These are phyloP conservation scores for Malacoctenus gilli DNA, from an alignment of 2,797 vertebrate genomes.

Conservation along the genomic window DNA sequence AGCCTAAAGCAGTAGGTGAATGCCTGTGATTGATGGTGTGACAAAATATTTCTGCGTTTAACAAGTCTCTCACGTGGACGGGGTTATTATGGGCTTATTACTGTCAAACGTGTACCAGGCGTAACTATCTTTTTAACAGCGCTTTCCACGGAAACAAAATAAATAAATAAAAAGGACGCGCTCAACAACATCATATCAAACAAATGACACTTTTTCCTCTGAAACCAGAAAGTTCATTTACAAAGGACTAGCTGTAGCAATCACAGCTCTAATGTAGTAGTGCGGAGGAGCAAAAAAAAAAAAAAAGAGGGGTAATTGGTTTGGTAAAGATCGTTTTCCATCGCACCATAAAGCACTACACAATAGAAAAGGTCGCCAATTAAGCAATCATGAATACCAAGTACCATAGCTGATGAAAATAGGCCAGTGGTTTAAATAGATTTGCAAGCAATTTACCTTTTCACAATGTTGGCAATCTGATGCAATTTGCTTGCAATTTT, in stretches of 20 bases:
- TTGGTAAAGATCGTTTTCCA: constrained; percentile 99
- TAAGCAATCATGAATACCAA: constrained; percentile 99
- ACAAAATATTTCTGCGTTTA: constrained; percentile 97
- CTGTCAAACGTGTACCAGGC: constrained; percentile 83
- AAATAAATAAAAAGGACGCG: constrained; percentile 64
- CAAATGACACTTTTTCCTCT: constrained; percentile 98
- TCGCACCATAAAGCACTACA: constrained; percentile 99
- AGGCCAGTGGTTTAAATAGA: constrained; percentile 99
- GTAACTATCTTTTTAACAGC: constrained; percentile 89
- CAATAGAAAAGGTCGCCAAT: constrained; percentile 99
- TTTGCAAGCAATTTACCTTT: constrained; percentile 99
- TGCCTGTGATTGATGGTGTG: constrained; percentile 89
- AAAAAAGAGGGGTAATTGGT: constrained; percentile 99
- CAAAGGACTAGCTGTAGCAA: constrained; percentile 99
- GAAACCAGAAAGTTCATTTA: constrained; percentile 99
- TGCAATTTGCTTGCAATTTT: constrained; percentile 99
- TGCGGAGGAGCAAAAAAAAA: constrained; percentile 92
- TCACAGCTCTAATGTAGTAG: constrained; percentile 99
- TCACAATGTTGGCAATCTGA: constrained; percentile 99
- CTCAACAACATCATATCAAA: constrained; percentile 93
- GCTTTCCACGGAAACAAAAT: constrained; percentile 74
- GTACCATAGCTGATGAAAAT: constrained; percentile 99
- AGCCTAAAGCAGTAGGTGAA: constrained; percentile 55
- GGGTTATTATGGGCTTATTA: constrained; percentile 92
- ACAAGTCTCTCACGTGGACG: constrained; percentile 86